A percentile compares a stretch with the other conserved stretches of the same genome.
Evolutionary conservation across 2,113 vertebrate genomes (phyloP).

Genomic region (Megaceryle maxima): DNA sequence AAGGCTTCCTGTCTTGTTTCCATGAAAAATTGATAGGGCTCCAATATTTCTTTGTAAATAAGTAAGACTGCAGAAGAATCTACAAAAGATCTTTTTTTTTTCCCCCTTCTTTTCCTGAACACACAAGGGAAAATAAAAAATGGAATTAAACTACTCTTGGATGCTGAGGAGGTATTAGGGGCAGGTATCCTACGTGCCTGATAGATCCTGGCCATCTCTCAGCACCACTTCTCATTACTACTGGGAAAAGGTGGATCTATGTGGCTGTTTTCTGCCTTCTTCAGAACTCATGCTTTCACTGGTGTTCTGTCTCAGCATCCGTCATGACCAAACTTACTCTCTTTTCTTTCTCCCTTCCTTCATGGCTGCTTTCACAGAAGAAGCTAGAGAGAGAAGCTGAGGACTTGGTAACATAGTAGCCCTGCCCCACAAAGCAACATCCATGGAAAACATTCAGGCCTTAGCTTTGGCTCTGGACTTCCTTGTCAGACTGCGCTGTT

Average conservation of each 20-base stretch:
- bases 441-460: not conserved
- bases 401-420: not conserved
- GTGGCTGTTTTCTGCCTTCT: not conserved
- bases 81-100: not conserved
- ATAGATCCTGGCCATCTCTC: not conserved
- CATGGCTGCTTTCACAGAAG: not conserved
- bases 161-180: not conserved
- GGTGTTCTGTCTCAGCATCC: rapidly evolving
- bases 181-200: not conserved
- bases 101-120: not conserved
- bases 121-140: not conserved
- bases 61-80: not conserved
- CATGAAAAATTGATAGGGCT: slow-evolving; percentile 3
- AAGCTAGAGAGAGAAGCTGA: not conserved
- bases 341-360: not conserved
- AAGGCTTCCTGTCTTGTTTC: not conserved
- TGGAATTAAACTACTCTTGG: not conserved
- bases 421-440: not conserved
- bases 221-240: not conserved
- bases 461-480: not conserved
- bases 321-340: not conserved
- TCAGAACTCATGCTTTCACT: not conserved
- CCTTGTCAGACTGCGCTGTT: not conserved
- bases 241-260: not conserved
- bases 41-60: not conserved